Conservation (phyloP, 2,888 invertebrate species). For the Orchestes rusci region DNA sequence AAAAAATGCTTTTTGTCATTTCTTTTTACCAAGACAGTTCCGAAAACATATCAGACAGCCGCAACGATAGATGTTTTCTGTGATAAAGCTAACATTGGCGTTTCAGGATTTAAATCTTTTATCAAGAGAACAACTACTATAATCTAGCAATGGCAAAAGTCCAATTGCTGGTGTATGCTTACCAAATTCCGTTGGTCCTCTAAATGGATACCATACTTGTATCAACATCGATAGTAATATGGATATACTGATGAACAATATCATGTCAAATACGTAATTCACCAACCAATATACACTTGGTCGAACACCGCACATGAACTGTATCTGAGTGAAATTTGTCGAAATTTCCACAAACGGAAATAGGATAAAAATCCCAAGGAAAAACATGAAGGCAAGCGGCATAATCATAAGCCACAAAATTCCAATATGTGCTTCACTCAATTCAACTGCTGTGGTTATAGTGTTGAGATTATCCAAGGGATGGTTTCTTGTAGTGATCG, state of each 20-base stretch:
- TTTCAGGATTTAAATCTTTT: too few relatives aligned
- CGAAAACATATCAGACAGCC: too few relatives aligned
- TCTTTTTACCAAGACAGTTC: too few relatives aligned
- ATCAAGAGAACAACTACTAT: too few relatives aligned
- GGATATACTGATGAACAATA: slow-evolving; percentile 35
- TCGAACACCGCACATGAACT: slow-evolving; percentile 59
- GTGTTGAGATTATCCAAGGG: slow-evolving; percentile 34
- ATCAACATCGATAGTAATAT: slow-evolving; percentile 21
- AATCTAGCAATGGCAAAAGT: too few relatives aligned
- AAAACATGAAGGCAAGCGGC: slow-evolving; percentile 41
- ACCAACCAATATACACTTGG: slow-evolving; percentile 56
- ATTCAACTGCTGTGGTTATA: slow-evolving; percentile 22
- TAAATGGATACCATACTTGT: slow-evolving; percentile 20
- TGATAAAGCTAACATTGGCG: too few relatives aligned
- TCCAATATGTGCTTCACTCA: slow-evolving; percentile 32
- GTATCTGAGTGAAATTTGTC: slow-evolving; percentile 58
- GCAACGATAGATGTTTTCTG: too few relatives aligned
- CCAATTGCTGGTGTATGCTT: too few relatives aligned
- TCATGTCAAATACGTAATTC: slow-evolving; percentile 52
- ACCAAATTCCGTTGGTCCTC: slow-evolving; percentile 34
- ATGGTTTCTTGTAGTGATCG: slow-evolving; percentile 37
- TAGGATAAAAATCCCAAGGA: slow-evolving; percentile 49
- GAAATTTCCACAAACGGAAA: slow-evolving; percentile 58
- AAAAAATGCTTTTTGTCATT: too few relatives aligned
- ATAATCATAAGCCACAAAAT: slow-evolving; percentile 39